A percentile compares a stretch with the other conserved stretches of the same genome.
Conservation (phyloP, 1,140 invertebrate species). For the Scaptodrosophila lebanonensis region DNA sequence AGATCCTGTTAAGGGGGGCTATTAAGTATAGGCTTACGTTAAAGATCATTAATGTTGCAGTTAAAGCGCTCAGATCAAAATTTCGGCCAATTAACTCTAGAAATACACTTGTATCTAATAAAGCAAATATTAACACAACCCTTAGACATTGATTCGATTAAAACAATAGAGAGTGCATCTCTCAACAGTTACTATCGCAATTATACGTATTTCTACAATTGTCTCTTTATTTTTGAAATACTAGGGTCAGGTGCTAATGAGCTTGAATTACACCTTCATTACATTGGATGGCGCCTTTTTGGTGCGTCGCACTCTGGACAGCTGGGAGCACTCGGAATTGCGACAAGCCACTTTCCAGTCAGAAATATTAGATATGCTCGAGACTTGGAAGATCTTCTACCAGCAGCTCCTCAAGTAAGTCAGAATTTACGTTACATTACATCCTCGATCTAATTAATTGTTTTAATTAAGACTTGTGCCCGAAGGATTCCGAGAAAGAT, state of each 20-base stretch:
- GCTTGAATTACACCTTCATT: conserved; percentile 7
- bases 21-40: no score
- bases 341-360: no score
- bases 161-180: no score
- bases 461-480: background rate
- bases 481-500: background rate
- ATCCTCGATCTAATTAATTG: background rate
- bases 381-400: background rate
- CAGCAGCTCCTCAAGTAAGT: background rate
- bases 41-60: no score
- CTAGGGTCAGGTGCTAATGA: conserved; percentile 4
- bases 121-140: no score
- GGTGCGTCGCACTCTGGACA: background rate
- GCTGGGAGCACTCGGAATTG: conserved; percentile 3
- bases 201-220: no score
- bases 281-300: conserved; percentile 23
- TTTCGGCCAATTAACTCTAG: no score
- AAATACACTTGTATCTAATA: no score
- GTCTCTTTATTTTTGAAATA: background rate
- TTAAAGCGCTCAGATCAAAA: no score
- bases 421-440: background rate
- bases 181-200: no score
- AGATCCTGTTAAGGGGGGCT: no score
- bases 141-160: no score
- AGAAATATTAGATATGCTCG: background rate